These are phyloP conservation scores for Platichthys flesus DNA, from an alignment of 2,113 vertebrate species.

Conservation along the genomic window DNA sequence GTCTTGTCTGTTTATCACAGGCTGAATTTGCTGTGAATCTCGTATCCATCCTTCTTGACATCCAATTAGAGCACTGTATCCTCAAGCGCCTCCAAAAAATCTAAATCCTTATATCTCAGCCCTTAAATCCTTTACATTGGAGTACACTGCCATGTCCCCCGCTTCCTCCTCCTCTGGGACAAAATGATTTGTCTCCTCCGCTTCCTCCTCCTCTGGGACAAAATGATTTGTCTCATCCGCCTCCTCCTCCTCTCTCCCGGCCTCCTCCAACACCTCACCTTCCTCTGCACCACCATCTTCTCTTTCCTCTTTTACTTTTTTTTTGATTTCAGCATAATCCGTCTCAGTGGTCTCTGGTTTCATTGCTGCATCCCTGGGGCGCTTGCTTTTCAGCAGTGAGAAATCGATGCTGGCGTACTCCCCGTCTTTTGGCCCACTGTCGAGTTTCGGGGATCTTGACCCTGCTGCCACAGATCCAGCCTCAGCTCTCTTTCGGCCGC, in stretches of 20 bases:
- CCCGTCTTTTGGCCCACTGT: constrained; percentile 35
- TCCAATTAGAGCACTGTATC: not conserved
- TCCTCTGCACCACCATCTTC: not conserved
- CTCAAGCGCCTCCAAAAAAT: not conserved
- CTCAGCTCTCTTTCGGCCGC: constrained; percentile 3
- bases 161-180: not conserved
- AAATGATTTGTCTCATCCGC: not conserved
- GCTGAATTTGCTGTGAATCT: not conserved
- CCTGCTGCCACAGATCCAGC: constrained; percentile 4
- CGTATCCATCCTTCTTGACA: too few species aligned
- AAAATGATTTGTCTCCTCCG: not conserved
- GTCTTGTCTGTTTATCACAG: not conserved
- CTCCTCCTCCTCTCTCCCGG: not conserved
- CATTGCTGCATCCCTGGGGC: not conserved
- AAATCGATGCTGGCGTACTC: constrained; percentile 76
- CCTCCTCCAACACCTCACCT: constrained; percentile 6
- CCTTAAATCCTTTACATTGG: constrained; percentile 45
- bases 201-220: not conserved
- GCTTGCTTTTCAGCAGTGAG: constrained; percentile 55
- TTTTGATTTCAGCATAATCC: constrained; percentile 74
- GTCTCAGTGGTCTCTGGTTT: constrained; percentile 31
- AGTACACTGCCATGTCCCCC: constrained; percentile 41
- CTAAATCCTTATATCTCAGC: constrained; percentile 8
- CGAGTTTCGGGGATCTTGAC: not conserved
- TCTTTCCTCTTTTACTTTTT: not conserved